Base-by-base conservation (phyloP, 1,140 invertebrate genomes). In the Drosophila subobscura region DNA sequence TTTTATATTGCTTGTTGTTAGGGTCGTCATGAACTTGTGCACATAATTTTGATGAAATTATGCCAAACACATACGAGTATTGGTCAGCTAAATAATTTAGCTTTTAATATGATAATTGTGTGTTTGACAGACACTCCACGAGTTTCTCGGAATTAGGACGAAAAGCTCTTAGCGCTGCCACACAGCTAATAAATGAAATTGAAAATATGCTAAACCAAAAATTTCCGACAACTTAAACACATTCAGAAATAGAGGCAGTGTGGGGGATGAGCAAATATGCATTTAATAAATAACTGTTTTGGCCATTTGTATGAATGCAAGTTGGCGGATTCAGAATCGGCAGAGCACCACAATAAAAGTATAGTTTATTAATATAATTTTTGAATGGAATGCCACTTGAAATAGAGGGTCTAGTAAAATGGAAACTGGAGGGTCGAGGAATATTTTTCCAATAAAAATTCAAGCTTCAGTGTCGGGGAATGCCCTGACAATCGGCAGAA, bases 21-120 rank as follows among this genome's bases (percentile, higher is more conserved):
- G 14, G 52, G 6, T n/a, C 8, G 7, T 23, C 37, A 29, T 44
- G 44, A 70, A 68, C 53, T 64, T 64, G 50, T 72, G 41, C 41
- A 37, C 64, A 66, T 68, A 54, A 68, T 46, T 66, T 66, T 44
- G 33, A 40, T 55, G 8, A 70, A 61, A 68, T 70, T 67, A 57
- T 70, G 66, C 66, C 46, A 45, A 25, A 37, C 56, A 61, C 45
- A 66, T 66, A 20, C 16, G 16, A 20, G 16, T 20, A 68, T 57
- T 68, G 37, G 51, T 37, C 33, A 68, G 27, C 5, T 37, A 29
- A 20, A 27, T 16, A 22, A 14, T 40, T 27, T 33, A 37, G 45
- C 27, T 46, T 33, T 46, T 20, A 58, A 58, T 52, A 52, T 52
- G 50, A 49, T 71, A 33, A 47, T 72, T 42, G 14, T 42, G 45